Evolutionary conservation across 2,797 vertebrate genomes (phyloP), one percentile per base, ranked within the genome.

Genomic region (Craterocephalus amniculus): DNA sequence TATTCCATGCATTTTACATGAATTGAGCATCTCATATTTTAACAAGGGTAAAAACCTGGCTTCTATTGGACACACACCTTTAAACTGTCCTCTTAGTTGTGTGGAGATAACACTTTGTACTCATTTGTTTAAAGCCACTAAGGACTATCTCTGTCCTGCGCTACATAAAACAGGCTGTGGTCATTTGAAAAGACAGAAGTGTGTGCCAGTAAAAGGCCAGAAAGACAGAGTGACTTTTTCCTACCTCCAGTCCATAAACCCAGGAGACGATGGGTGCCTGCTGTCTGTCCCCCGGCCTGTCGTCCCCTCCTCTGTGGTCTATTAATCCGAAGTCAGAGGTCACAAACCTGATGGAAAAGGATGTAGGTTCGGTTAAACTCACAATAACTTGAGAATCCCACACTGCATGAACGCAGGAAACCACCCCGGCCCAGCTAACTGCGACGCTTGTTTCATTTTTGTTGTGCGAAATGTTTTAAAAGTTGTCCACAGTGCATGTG

Each of bases 161-260:
- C 6, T 18, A 54, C 52, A 29, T 12, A 31, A 14, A 54, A 14
- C 12, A 54, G 52, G 27, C 13, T 29, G 29, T 55, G 14, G 16
- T 18, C 27, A 55, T 31, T 55, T 55, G 6, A 31, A 29, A 31
- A 29, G 52, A 55, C 52, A 29, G 1, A 18, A 55, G 27, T 18
- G 27, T 29, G 6, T 29, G 31, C 6, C 14, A 55, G 52, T 8
- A 29, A 29, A 26, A 14, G 26, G 16, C 49, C 24, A 51, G 24
- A 27, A 51, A 8, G 49, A 52, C 49, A 52, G 52, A 16, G 40
- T 0, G 43, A 67, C 31, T 24, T 22, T 43, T 6, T 75, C 90
- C 67, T 91, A 94, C 93, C 93, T 93, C 88, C 89, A 88, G 93
- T 93, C 92, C 93, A 94, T 94, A 94, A 92, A 94, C 89, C 70